These are phyloP conservation scores for Drymonia ruficornis DNA, from an alignment of 2,888 invertebrate species.

Conservation along the genomic window DNA sequence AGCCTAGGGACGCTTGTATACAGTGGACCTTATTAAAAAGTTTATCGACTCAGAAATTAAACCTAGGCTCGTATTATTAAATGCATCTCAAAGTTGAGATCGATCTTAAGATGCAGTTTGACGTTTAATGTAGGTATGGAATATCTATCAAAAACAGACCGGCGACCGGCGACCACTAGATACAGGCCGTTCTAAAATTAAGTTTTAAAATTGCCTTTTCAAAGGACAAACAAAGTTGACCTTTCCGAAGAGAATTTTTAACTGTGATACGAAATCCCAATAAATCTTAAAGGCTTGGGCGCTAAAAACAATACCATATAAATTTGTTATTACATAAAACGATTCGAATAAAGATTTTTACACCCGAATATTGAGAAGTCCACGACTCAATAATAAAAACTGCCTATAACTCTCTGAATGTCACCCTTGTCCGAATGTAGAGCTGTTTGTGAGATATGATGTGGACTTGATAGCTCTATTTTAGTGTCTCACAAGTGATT, in stretches of 20 bases:
- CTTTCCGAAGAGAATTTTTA: not conserved
- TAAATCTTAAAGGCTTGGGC: not conserved
- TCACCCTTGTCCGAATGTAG: constrained; percentile 1
- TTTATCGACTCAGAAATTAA: no score
- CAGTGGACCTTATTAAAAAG: no score
- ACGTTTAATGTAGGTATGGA: no score
- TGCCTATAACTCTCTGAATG: constrained; percentile 3
- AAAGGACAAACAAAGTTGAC: not conserved
- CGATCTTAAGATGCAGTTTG: no score
- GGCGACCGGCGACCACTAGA: no score
- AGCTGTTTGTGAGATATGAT: not conserved
- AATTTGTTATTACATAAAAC: not conserved
- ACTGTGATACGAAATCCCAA: not conserved
- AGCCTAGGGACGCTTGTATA: no score
- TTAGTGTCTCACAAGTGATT: not conserved
- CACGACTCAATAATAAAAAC: not conserved
- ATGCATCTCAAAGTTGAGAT: no score
- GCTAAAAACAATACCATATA: not conserved
- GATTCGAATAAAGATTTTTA: not conserved
- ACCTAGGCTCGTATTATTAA: no score
- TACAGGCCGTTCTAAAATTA: no score
- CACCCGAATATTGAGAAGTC: not conserved
- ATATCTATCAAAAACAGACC: no score
- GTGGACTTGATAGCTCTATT: not conserved
- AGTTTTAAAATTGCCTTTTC: no score